These are phyloP conservation scores for Pelochelys cantorii DNA, from an alignment of 2,797 vertebrate genomes.

Conservation along the genomic window DNA sequence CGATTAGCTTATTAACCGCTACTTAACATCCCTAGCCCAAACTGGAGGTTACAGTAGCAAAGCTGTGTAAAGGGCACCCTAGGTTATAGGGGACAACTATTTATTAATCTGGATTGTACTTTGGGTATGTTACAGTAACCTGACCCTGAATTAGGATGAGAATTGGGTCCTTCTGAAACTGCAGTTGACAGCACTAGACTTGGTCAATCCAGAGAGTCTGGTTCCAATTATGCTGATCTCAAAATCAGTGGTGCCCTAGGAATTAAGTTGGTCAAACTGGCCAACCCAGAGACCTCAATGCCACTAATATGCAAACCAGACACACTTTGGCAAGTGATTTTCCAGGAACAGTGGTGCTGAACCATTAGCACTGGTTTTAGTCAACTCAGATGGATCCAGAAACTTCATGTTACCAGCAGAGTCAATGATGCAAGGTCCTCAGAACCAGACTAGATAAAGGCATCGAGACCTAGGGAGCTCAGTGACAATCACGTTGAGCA, in stretches of 20 bases:
- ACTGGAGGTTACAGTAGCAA: neutral
- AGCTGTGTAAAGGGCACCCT: neutral
- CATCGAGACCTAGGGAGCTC: neutral
- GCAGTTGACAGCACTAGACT: neutral
- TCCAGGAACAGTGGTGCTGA: fast-evolving
- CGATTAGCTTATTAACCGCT: too few species aligned
- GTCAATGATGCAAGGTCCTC: neutral
- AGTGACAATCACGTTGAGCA: fast-evolving
- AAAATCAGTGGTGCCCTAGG: conserved; percentile 5
- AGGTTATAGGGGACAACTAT: neutral
- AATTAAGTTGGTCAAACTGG: conserved; percentile 7
- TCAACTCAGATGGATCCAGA: neutral
- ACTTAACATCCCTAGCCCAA: neutral
- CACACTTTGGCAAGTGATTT: neutral
- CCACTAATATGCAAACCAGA: neutral
- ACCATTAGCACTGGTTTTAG: neutral
- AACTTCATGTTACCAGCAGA: neutral
- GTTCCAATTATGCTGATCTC: conserved; percentile 5
- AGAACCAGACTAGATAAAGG: neutral
- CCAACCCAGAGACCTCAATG: neutral
- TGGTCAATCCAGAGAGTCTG: neutral
- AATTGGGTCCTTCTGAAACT: neutral
- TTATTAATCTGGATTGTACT: neutral
- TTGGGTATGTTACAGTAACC: neutral
- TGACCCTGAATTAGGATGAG: neutral